Evolutionary conservation across 2,113 vertebrate genomes (phyloP).

Genomic region (Bos taurus): ARS-UCD2.0 NC_037342.1:17410001-17410500

Average conservation of each 20-base stretch:
- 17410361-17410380: conserved; percentile 89
- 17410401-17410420: conserved; percentile 83
- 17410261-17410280: conserved; percentile 55
- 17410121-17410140: background rate
- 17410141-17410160: background rate
- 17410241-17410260: conserved; percentile 48
- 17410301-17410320: conserved; percentile 32
- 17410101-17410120: background rate
- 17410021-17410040: background rate
- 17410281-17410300: background rate
- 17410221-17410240: background rate
- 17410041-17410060: background rate
- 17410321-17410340: conserved; percentile 29
- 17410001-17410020: background rate
- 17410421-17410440: conserved; percentile 86
- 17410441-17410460: conserved; percentile 89
- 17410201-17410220: background rate
- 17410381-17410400: conserved; percentile 90
- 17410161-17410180: background rate
- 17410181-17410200: background rate
- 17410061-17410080: background rate
- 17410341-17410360: conserved; percentile 82
- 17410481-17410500: conserved; percentile 84
- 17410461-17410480: conserved; percentile 89
- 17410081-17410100: background rate